phyloP scores from a whole-genome alignment of 2,888 invertebrate genomes.

The Agonopterix subpropinquella region DNA sequence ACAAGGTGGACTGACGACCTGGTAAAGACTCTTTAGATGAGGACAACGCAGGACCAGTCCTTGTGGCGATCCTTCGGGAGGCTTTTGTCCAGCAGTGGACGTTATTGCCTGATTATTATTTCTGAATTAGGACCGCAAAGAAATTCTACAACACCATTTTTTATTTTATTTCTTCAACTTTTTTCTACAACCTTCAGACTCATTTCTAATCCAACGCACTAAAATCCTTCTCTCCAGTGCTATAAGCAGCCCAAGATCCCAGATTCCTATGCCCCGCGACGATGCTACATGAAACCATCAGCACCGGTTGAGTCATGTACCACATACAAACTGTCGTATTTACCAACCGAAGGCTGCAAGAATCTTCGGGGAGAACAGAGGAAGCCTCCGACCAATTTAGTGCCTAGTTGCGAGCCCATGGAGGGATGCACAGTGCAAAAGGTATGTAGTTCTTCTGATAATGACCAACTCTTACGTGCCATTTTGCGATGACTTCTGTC shows the following conservation, averaged over 20 bases:
- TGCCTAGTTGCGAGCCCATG: slow-evolving; percentile 64
- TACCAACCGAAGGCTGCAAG: slow-evolving; percentile 61
- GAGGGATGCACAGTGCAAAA: slow-evolving; percentile 59
- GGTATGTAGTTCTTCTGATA: slow-evolving; percentile 20
- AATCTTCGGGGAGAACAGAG: slow-evolving; percentile 50
- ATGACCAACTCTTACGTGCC: no score
- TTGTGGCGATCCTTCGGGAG: no score
- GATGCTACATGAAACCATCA: slow-evolving; percentile 73
- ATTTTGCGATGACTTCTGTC: no score
- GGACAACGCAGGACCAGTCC: no score
- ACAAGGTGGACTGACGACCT: no score
- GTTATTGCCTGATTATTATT: no score
- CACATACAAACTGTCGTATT: slow-evolving; percentile 79
- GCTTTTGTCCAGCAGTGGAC: no score
- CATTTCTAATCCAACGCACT: no score
- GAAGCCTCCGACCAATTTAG: slow-evolving; percentile 48
- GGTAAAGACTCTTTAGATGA: no score
- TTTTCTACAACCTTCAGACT: background rate
- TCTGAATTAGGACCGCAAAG: no score
- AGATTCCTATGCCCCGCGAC: slow-evolving; percentile 73
- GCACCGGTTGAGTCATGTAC: slow-evolving; percentile 77
- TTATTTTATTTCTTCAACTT: no score
- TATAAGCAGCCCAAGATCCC: slow-evolving; percentile 76
- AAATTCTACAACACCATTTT: no score
- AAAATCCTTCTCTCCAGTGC: slow-evolving; percentile 33